Base-by-base conservation (phyloP, 2,113 vertebrate species). In the Vulpes vulpes region DNA sequence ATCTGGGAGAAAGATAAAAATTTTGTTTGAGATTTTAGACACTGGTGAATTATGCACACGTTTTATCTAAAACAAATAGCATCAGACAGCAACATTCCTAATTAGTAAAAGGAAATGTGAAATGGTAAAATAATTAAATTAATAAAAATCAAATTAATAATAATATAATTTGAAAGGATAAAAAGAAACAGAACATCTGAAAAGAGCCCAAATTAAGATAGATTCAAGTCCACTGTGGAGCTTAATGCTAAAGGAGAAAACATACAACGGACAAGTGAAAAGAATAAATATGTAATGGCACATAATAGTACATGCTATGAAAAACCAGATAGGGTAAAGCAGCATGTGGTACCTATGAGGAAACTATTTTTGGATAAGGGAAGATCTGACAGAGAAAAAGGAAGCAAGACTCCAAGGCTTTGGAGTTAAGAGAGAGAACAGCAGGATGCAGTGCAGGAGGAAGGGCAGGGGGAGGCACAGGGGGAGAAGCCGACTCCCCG, bases 21-120 rank as follows among this genome's bases (percentile, higher is more conserved):
- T 82, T 71, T 94, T 74, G 82, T 88, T 84, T 94, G 53, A 92
- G 19, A 92, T 71, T 86, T 96, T 78, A 51, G 55, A 86, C 30
- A 82, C 53, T 38, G 27, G 62, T 74, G 12, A 89, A 76, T 85
- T 86, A 65, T 82, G 49, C 51, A 51, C 38, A 4, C 7, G 30
- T 82, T 93, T 95, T 76, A 94, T 67, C 53, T 86, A 74, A 82
- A 97, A 43, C 57, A 79, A 57, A 64, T 5, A 89, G 51, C 80
- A 89, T 20, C 20, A 74, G 51, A 81, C 55, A 96, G 25, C 76
- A 86, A 96, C 81, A 82, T 35, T 57, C 53, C 20, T 79, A 60
- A 57, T 55, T 57, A 60, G 19, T 22, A 65, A 49, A 93, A 15
- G 76, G 16, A 83, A 90, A 73, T 5, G 8, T 64, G 20, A 92